Evolutionary conservation across 2,888 invertebrate genomes (phyloP), one percentile per base, ranked within the genome.

Genomic region (Nemotelus pantherinus): DNA sequence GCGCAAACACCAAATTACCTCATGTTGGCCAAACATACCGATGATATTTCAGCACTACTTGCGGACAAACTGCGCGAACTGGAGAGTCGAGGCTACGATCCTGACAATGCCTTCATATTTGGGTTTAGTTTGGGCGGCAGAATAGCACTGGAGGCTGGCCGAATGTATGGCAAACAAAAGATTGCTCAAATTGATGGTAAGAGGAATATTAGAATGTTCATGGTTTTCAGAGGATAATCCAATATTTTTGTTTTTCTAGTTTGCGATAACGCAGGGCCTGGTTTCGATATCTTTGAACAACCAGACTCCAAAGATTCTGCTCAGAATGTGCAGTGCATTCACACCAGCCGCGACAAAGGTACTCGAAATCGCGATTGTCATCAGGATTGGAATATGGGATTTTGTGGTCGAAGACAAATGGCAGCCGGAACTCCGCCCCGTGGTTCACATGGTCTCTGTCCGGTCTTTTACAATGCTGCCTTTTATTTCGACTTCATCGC

Each of bases 331-430:
- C 83, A 83, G 76, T 83, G 83, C 70, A 82, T 82, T 64, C 82
- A 82, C 57, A 82, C 83, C 2, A 82, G 82, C 77, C 75, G 53
- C 5, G 82, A 81, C 64, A 82, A 82, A 55, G 83, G 83, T 70
- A 82, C 83, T 0, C 44, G 77, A 0, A 77, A 80, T 4, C 79
- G 82, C 4, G 81, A 82, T 67, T 83, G 83, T 48, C 82, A 83
- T 78, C 82, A 83, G 74, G 81, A 83, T 80, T 83, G 83, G 82
- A 80, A 81, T 65, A 82, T 83, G 82, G 83, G 83, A 5, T 77
- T 81, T 45, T 83, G 83, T 79, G 83, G 83, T 45, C 60, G 77
- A 55, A 75, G 77, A 67, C 83, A 83, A 79, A 44, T 79, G 4
- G 83, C 80, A 3, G 81, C 82, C 2, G 70, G 80, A 0, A 10